A percentile compares a stretch with the other conserved stretches of the same genome.
Conservation (phyloP, 2,797 vertebrate species). For the Staurois parvus region DNA sequence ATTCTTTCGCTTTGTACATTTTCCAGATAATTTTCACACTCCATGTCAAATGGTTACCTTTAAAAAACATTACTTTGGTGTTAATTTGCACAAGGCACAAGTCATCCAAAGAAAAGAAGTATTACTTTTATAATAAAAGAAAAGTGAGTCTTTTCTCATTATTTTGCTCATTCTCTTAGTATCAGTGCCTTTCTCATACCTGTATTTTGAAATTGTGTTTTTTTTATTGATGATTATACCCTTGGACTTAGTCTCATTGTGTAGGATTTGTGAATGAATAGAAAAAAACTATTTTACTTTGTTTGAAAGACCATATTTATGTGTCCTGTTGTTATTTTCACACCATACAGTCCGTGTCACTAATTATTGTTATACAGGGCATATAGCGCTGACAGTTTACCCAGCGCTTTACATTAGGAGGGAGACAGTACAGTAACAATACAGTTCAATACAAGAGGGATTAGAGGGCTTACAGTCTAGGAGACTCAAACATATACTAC, state of each 20-base stretch:
- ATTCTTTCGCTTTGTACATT: slow-evolving; percentile 25
- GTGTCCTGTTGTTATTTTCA: slow-evolving; percentile 14
- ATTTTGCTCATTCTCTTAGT: slow-evolving; percentile 54
- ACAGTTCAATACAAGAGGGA: too few species aligned
- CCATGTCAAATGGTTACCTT: slow-evolving; percentile 39
- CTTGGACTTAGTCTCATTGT: slow-evolving; percentile 52
- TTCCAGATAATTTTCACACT: slow-evolving; percentile 42
- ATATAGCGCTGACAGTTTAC: too few species aligned
- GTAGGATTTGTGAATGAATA: slow-evolving; percentile 56
- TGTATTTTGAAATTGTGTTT: slow-evolving; percentile 50
- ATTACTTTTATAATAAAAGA: slow-evolving; percentile 59
- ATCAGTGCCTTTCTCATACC: slow-evolving; percentile 58
- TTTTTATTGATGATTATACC: slow-evolving; percentile 52
- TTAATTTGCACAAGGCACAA: slow-evolving; percentile 57
- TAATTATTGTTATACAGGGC: too few species aligned
- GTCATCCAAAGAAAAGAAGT: slow-evolving; percentile 59
- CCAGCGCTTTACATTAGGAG: too few species aligned
- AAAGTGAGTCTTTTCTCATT: slow-evolving; percentile 39
- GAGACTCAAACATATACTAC: too few species aligned
- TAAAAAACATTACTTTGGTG: slow-evolving; percentile 41
- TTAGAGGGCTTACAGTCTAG: too few species aligned
- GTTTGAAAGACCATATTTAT: slow-evolving; percentile 31
- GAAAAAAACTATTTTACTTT: slow-evolving; percentile 57
- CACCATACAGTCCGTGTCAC: too few species aligned
- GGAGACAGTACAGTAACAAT: too few species aligned